Percentiles rank a stretch among this genome's conserved stretches.
Evolutionary conservation across 2,888 invertebrate species (phyloP).

Genomic region (Noctua pronuba): DNA sequence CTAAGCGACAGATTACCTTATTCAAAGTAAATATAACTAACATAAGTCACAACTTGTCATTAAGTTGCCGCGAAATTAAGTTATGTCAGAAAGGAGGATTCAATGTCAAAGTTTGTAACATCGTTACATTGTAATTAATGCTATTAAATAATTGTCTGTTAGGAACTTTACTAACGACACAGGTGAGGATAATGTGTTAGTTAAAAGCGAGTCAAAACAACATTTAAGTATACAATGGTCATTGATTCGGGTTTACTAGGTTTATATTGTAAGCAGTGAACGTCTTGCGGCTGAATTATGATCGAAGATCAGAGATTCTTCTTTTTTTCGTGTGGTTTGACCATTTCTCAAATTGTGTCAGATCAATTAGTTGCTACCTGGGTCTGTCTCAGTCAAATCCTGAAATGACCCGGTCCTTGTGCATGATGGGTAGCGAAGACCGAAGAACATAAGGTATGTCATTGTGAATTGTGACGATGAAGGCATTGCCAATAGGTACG

Average conservation of each 20-base stretch:
- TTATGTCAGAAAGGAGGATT: constrained; percentile 53
- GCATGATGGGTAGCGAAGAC: background rate
- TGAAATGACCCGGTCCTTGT: background rate
- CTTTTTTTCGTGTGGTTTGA: background rate
- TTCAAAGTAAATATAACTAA: constrained; percentile 51
- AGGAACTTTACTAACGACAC: constrained; percentile 55
- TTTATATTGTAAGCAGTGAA: background rate
- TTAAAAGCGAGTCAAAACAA: constrained; percentile 45
- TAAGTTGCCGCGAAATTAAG: constrained; percentile 61
- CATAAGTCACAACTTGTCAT: constrained; percentile 58
- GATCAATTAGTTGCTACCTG: too few species aligned
- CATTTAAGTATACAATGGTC: constrained; percentile 5
- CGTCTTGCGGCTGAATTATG: background rate
- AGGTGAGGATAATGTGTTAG: constrained; percentile 62
- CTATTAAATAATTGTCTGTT: constrained; percentile 57
- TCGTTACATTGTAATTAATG: constrained; percentile 61
- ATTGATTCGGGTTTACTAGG: background rate
- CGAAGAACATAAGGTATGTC: background rate
- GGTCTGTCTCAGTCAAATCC: background rate
- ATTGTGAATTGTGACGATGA: background rate
- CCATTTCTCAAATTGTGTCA: background rate
- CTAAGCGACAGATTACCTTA: constrained; percentile 37
- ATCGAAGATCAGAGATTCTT: background rate
- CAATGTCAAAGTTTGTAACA: constrained; percentile 64
- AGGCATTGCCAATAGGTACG: background rate